Evolutionary conservation across 2,888 invertebrate species (phyloP), one percentile per base, ranked within the genome.

Genomic region (Acrobeloides nanus): DNA sequence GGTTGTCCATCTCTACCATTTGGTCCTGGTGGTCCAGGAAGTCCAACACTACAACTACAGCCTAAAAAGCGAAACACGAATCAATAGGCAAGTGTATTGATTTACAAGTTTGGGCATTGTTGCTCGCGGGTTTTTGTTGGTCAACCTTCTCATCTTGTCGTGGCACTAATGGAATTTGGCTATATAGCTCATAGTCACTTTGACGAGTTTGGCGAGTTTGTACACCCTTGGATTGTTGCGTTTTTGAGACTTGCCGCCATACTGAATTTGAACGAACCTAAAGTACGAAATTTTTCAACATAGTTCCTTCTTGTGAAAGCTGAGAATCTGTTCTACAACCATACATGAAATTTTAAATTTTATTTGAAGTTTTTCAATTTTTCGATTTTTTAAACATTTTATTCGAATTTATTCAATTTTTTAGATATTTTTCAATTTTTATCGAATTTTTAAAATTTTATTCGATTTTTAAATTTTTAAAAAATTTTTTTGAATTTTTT

Each of bases 241-340:
- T 56, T 21, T 51, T 46, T 10, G 51, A 37, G 38, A 59, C 43
- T 39, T 59, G 58, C 23, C 44, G 50, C 59, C 60, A 61, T 27
- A 59, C 26, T 10, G 47, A 45, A 32, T 27, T 17, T n/a, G 45
- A 23, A 20, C 45, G 23, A 8, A 25, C 37, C 45, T 44, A 44
- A 37, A 46, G 15, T n/a, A 20, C 38, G 32, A 3, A 31, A 31
- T 15, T 29, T 29, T 29, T 29, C n/a, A 29, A 29, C 8, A 29
- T 15, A 31, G 15, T 31, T 31, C 3, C 1, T 3, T 2, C 3
- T 31, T 15, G 3, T 15, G 3, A 29, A 29, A 29, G n/a, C n/a
- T n/a, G n/a, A 15, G n/a, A 38, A 23, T 32, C 45, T 34, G 10
- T 20, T 44, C 45, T 44, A 4, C 34, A 37, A 46, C 25, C 38